Evolutionary conservation across 2,888 invertebrate genomes (phyloP).

Genomic region (Lithophane socia): DNA sequence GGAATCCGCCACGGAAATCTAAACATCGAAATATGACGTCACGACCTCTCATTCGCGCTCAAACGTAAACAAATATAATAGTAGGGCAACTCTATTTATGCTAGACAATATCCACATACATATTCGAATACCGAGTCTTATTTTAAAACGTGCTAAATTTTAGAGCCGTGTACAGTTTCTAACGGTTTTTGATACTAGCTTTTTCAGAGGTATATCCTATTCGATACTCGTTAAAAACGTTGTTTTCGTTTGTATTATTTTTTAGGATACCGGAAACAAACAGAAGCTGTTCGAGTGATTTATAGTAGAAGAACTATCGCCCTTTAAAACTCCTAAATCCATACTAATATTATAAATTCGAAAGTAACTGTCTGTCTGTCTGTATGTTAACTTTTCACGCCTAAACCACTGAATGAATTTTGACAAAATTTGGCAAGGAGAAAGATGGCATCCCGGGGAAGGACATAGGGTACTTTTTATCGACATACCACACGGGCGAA

Average conservation of each 20-base stretch:
- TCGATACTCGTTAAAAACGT: neutral
- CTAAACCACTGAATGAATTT: no score
- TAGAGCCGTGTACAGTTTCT: neutral
- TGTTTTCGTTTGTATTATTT: neutral
- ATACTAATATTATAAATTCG: neutral
- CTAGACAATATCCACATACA: slow-evolving; percentile 37
- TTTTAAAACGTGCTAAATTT: slow-evolving; percentile 32
- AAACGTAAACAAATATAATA: slow-evolving; percentile 47
- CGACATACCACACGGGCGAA: no score
- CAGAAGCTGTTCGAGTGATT: neutral
- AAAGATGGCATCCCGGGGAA: no score
- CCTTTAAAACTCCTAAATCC: neutral
- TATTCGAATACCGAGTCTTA: slow-evolving; percentile 26
- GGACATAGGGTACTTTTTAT: no score
- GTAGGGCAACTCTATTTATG: slow-evolving; percentile 56
- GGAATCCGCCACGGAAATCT: slow-evolving; percentile 7
- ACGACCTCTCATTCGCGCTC: slow-evolving; percentile 17
- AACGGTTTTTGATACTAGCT: neutral
- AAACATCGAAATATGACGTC: slow-evolving; percentile 43
- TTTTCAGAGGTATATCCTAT: neutral
- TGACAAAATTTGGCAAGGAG: no score
- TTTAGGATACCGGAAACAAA: neutral
- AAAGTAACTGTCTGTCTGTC: no score
- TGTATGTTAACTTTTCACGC: no score
- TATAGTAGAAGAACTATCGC: no score